Conservation (phyloP, 2,888 invertebrate species). For the Drosophila emarginata region DNA sequence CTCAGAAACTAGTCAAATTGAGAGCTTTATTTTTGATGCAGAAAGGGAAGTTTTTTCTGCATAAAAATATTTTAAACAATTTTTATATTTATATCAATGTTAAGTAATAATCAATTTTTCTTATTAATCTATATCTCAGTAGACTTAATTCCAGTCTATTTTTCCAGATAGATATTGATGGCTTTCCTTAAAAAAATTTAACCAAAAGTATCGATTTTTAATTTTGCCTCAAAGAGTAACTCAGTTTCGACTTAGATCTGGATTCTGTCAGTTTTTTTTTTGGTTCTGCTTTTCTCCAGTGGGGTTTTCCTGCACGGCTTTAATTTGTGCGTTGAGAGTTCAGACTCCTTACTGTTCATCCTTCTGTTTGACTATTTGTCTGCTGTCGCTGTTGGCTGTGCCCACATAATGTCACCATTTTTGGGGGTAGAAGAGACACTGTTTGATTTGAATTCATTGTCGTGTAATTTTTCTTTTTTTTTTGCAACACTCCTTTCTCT, state of each 20-base stretch:
- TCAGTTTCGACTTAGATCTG: neutral
- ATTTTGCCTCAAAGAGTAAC: neutral
- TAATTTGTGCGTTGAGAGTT: neutral
- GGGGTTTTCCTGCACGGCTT: slow-evolving; percentile 44
- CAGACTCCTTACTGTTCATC: slow-evolving; percentile 17
- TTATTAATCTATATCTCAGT: too few relatives aligned
- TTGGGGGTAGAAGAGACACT: slow-evolving; percentile 58
- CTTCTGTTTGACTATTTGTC: slow-evolving; percentile 37
- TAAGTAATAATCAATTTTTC: too few relatives aligned
- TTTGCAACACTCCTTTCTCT: slow-evolving; percentile 53
- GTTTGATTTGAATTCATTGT: slow-evolving; percentile 78
- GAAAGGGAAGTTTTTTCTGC: too few relatives aligned
- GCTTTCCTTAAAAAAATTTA: too few relatives aligned
- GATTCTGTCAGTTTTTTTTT: slow-evolving; percentile 6
- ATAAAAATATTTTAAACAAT: too few relatives aligned
- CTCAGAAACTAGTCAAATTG: too few relatives aligned
- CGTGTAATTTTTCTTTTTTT: too few relatives aligned
- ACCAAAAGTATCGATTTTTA: too few relatives aligned
- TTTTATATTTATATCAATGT: too few relatives aligned
- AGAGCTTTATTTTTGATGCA: too few relatives aligned
- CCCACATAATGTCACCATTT: slow-evolving; percentile 71
- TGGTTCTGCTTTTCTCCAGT: slow-evolving; percentile 4
- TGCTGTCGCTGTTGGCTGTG: slow-evolving; percentile 38
- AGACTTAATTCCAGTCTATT: too few relatives aligned
- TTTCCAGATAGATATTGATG: too few relatives aligned